phyloP scores from a whole-genome alignment of 2,888 invertebrate species.

The Andrena marginata region DNA sequence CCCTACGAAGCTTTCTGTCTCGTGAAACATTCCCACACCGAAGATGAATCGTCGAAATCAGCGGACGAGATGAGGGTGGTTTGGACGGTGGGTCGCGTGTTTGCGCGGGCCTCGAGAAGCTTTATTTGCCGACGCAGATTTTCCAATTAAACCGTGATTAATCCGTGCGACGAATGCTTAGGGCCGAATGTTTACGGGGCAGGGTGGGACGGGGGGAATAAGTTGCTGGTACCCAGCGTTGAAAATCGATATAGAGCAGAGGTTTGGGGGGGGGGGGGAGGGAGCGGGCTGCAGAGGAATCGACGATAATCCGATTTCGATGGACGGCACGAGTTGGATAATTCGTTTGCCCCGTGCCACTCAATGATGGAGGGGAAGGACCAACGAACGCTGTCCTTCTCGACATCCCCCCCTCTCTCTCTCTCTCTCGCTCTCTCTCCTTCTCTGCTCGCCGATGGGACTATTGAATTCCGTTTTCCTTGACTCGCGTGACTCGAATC shows the following conservation, averaged over 20 bases:
- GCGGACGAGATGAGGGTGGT: neutral
- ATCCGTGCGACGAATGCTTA: slow-evolving; percentile 66
- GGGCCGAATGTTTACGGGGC: slow-evolving; percentile 64
- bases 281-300: slow-evolving; percentile 48
- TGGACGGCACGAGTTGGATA: slow-evolving; percentile 55
- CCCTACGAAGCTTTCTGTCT: neutral
- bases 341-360: slow-evolving; percentile 60
- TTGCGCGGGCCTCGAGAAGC: slow-evolving; percentile 46
- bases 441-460: slow-evolving; percentile 5
- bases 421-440: too few species aligned
- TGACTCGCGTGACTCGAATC: slow-evolving; percentile 52
- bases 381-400: neutral
- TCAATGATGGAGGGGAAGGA: slow-evolving; percentile 18
- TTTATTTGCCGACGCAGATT: slow-evolving; percentile 72
- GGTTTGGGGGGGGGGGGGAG: slow-evolving; percentile 7
- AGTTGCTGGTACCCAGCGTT: slow-evolving; percentile 49
- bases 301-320: slow-evolving; percentile 67
- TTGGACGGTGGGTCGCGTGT: slow-evolving; percentile 22
- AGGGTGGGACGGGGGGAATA: slow-evolving; percentile 45
- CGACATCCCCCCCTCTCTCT: neutral
- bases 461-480: slow-evolving; percentile 53
- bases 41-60: neutral
- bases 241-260: slow-evolving; percentile 52
- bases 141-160: slow-evolving; percentile 76
- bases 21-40: neutral